A percentile compares a stretch with the other conserved stretches of the same genome.
Evolutionary conservation across 1,140 invertebrate genomes (phyloP).

Genomic region (Diachasma alloeum): DNA sequence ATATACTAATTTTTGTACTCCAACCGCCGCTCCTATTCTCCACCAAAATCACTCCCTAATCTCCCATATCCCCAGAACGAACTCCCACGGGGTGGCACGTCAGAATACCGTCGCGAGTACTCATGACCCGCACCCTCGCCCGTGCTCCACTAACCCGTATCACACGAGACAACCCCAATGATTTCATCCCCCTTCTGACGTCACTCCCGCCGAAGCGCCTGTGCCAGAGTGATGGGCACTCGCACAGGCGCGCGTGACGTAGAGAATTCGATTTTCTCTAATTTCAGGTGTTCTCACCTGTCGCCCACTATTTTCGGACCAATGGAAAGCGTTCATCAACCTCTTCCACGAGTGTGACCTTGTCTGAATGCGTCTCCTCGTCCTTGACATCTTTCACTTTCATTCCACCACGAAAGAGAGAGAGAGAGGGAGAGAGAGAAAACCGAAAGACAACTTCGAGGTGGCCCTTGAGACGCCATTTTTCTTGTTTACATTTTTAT

Average conservation of each 20-base stretch:
- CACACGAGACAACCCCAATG: slow-evolving; percentile 26
- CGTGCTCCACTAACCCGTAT: slow-evolving; percentile 52
- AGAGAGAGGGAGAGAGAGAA: neutral
- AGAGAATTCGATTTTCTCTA: neutral
- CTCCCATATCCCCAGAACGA: neutral
- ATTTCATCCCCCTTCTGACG: slow-evolving; percentile 39
- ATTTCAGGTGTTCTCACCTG: neutral
- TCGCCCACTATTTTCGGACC: neutral
- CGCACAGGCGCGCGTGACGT: neutral
- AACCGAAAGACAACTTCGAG: neutral
- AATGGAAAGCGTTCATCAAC: neutral
- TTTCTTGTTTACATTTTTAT: neutral
- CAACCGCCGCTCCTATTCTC: neutral
- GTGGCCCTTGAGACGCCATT: neutral
- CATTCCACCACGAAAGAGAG: too few relatives aligned
- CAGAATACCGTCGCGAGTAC: neutral
- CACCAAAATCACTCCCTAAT: neutral
- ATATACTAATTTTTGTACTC: neutral
- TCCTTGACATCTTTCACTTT: neutral
- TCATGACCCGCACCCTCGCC: slow-evolving; percentile 20
- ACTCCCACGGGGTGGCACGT: neutral
- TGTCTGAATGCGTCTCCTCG: neutral
- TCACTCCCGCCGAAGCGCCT: slow-evolving; percentile 45
- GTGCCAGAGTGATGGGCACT: slow-evolving; percentile 30
- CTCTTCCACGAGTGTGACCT: neutral